phyloP scores from a whole-genome alignment of 2,888 invertebrate species.

The Euphydryas editha region DNA sequence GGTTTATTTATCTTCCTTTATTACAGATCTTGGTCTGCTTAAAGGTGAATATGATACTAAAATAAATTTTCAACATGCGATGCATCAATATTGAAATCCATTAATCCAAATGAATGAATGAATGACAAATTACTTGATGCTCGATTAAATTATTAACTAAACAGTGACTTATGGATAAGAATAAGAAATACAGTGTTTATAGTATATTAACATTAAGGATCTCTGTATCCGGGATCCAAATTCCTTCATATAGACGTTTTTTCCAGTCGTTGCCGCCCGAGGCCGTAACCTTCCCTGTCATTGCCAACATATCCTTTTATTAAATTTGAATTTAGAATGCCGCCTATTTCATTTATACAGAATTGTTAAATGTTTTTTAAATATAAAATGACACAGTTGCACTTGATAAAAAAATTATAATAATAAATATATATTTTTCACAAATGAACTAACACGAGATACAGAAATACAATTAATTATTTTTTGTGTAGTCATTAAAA shows the following conservation, averaged over 20 bases:
- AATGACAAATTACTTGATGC: neutral
- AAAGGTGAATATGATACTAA: no score
- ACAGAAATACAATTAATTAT: no score
- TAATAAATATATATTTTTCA: no score
- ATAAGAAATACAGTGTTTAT: neutral
- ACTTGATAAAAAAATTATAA: no score
- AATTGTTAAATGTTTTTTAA: no score
- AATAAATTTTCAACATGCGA: no score
- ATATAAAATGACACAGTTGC: neutral
- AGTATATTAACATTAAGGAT: constrained; percentile 17
- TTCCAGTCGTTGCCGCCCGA: constrained; percentile 29
- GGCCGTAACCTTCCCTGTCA: constrained; percentile 33
- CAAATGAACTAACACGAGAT: no score
- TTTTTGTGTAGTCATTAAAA: no score
- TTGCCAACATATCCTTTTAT: constrained; percentile 9
- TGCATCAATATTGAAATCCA: no score
- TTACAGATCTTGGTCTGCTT: no score
- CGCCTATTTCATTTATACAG: neutral
- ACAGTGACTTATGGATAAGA: neutral
- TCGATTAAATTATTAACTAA: neutral
- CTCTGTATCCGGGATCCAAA: constrained; percentile 28
- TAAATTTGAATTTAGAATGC: constrained; percentile 1
- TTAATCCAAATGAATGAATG: no score
- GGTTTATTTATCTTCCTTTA: no score
- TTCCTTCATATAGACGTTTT: constrained; percentile 24